Evolutionary conservation across 2,113 vertebrate genomes (phyloP).

Genomic region (Sapayoa aenigma): DNA sequence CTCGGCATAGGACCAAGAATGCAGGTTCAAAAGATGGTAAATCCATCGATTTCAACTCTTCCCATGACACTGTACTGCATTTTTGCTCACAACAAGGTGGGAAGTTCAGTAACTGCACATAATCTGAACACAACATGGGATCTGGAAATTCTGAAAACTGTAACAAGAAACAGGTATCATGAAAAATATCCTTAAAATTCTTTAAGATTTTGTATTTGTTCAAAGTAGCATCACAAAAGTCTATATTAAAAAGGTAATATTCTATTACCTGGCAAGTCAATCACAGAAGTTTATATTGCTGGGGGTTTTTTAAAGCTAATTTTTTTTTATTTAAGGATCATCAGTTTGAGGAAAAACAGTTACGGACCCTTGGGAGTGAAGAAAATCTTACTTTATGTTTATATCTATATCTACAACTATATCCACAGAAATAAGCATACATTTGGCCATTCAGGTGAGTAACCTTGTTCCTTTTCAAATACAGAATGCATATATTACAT

Average conservation of each 20-base stretch:
- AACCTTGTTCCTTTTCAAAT: not conserved
- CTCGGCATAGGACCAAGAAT: constrained; percentile 93
- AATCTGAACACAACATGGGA: constrained; percentile 91
- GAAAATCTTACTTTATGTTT: not conserved
- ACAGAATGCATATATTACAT: not conserved
- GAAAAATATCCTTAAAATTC: not conserved
- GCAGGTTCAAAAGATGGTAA: constrained; percentile 94
- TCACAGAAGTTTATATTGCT: not conserved
- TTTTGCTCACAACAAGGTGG: constrained; percentile 75
- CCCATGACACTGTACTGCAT: constrained; percentile 84
- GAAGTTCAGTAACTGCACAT: constrained; percentile 82
- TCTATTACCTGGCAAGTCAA: not conserved
- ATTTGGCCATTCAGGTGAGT: not conserved
- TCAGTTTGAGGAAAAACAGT: not conserved
- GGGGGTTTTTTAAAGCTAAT: not conserved
- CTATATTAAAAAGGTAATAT: not conserved
- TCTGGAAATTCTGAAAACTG: constrained; percentile 92
- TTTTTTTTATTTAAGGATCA: not conserved
- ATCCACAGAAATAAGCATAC: not conserved
- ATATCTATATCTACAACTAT: not conserved
- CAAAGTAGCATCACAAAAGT: not conserved
- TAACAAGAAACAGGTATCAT: constrained; percentile 46
- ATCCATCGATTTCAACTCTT: constrained; percentile 91
- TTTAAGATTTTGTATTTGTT: not conserved
- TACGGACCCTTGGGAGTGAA: not conserved